These are phyloP conservation scores for Oreochromis grahami DNA, from an alignment of 2,797 vertebrate species.

Conservation along the genomic window DNA sequence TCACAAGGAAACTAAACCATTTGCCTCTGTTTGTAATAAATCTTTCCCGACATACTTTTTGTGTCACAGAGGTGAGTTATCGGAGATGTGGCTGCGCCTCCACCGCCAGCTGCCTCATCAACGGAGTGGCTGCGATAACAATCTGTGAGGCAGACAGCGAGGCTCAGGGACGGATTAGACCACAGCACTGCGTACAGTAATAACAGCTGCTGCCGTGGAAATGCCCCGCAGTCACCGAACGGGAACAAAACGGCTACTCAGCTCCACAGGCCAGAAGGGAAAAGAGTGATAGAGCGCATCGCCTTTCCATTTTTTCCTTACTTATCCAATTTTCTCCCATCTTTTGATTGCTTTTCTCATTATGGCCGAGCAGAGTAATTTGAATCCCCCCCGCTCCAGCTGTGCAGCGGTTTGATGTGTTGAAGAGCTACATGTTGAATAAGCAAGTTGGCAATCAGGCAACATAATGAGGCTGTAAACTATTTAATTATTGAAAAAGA, in stretches of 20 bases:
- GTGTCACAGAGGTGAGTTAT: constrained; percentile 12
- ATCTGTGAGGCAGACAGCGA: constrained; percentile 40
- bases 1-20: neutral
- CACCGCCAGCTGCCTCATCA: constrained; percentile 23
- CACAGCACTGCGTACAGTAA: constrained; percentile 33
- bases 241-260: constrained; percentile 27
- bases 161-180: constrained; percentile 51
- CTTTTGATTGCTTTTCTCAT: constrained; percentile 45
- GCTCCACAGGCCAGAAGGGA: neutral
- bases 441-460: neutral
- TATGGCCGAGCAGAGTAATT: constrained; percentile 44
- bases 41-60: constrained; percentile 3
- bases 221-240: constrained; percentile 21
- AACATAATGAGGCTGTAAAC: constrained; percentile 7
- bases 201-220: constrained; percentile 36
- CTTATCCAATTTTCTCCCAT: constrained; percentile 30
- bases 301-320: neutral
- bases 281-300: neutral
- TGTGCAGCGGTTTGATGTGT: constrained; percentile 37
- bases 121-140: constrained; percentile 28
- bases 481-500: constrained; percentile 20
- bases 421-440: constrained; percentile 20
- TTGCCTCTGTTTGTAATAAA: neutral
- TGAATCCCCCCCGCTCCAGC: constrained; percentile 21
- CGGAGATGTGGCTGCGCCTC: constrained; percentile 1